Conservation (phyloP, 2,113 vertebrate genomes). For the Pachyramphus minor region DNA sequence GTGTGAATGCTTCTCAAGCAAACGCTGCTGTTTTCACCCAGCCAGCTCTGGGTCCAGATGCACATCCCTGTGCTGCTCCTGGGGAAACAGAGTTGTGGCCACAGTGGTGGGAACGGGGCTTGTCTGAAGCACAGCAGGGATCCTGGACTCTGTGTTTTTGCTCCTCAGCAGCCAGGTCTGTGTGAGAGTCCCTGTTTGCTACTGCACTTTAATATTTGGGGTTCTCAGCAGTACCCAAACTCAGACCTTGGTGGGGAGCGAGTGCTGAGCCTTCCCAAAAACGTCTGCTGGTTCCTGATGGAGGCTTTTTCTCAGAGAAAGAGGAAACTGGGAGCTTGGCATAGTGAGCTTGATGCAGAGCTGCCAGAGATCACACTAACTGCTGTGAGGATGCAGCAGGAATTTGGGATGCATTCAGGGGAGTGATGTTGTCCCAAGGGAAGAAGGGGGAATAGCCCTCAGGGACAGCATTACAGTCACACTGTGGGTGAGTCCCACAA, state of each 20-base stretch:
- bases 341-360: not conserved
- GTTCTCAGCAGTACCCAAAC: not conserved
- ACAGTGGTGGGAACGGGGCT: not conserved
- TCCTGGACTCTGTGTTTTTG: not conserved
- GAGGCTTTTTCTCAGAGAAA: not conserved
- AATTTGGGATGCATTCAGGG: fast-evolving
- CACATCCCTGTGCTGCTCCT: not conserved
- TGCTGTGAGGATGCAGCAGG: not conserved
- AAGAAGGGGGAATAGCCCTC: not conserved
- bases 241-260: not conserved
- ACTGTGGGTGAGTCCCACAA: not conserved
- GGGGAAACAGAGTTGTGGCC: not conserved
- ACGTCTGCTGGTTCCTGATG: not conserved
- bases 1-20: not conserved
- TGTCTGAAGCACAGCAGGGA: not conserved
- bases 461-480: not conserved
- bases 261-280: not conserved
- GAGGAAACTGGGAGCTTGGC: not conserved
- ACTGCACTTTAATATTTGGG: not conserved
- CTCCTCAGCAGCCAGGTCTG: not conserved
- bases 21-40: not conserved
- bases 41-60: not conserved
- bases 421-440: not conserved
- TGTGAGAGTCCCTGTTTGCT: not conserved
- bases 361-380: not conserved